Base-by-base conservation (phyloP, 2,888 invertebrate genomes). In the Stratiomys singularior region DNA sequence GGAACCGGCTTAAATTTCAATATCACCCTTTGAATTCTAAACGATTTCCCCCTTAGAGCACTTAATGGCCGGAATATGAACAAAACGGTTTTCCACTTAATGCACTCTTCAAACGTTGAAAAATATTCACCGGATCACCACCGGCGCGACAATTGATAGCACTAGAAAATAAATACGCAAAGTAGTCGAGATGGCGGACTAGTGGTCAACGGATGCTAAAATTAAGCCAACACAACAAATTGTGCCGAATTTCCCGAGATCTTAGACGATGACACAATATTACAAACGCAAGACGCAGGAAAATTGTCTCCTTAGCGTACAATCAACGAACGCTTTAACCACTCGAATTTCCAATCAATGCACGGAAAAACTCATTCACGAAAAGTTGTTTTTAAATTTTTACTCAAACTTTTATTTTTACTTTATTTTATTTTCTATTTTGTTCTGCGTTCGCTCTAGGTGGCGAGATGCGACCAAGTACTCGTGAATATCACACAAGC, bases 171-270 rank as follows among this genome's bases (percentile, higher is more conserved):
- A 30, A 64, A 64, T 64, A 18, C 4, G 52, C 15, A 64, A n/a
- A 7, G 64, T 13, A 30, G 64, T 25, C 64, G 15, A 21, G 30
- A 30, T 64, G 64, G 30, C 30, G 64, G n/a, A 64, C 25, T 23
- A 21, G 47, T 46, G 69, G 69, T 52, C 69, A 71, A 46, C 72
- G 58, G 56, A 72, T 72, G 56, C 72, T 72, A 72, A 72, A 72
- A 72, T 72, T 72, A 72, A 72, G 46, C 23, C 11, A 5, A 15
- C 23, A 72, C 56, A 56, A 23, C 46, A 52, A 67, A 67, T 21
- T 18, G n/a, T 52, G 64, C 46, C 67, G 67, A 67, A 67, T 67
- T 46, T 67, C 9, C 1, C 67, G 67, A 67, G 46, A 67, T 44
- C 44, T 37, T 37, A 44, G 18, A 67, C 46, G 67, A 37, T 27